These are phyloP conservation scores for Mellivora capensis DNA, from an alignment of 2,113 vertebrate genomes.

Conservation along the genomic window DNA sequence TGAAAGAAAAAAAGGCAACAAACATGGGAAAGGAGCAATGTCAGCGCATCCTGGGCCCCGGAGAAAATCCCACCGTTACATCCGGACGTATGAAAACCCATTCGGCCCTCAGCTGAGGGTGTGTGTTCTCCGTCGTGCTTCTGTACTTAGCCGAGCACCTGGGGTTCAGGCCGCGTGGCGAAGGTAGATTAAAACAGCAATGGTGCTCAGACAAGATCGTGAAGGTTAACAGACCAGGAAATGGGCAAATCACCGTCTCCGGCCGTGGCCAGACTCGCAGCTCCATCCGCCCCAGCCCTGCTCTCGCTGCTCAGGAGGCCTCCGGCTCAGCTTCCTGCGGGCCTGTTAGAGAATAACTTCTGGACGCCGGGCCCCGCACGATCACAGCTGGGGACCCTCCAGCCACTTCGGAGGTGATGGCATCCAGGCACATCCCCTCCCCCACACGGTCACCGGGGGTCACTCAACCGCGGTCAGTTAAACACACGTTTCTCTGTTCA, in stretches of 20 bases:
- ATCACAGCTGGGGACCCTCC: background rate
- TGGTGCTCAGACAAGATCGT: background rate
- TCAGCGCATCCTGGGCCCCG: background rate
- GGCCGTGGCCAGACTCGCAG: rapidly evolving
- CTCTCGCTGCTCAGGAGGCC: background rate
- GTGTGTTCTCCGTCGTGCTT: background rate
- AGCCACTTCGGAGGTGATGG: background rate
- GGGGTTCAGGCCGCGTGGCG: background rate
- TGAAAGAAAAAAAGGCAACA: background rate
- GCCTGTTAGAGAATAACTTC: background rate
- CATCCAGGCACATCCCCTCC: rapidly evolving
- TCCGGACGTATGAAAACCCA: rapidly evolving
- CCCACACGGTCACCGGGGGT: background rate
- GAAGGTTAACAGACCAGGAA: constrained; percentile 29
- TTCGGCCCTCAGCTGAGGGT: rapidly evolving
- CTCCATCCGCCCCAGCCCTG: background rate
- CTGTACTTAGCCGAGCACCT: background rate
- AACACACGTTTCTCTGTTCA: background rate
- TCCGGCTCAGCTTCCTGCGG: background rate
- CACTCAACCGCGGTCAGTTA: background rate
- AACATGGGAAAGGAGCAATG: background rate
- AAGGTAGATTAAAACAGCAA: background rate
- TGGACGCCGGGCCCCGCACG: background rate
- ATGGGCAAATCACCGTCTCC: background rate
- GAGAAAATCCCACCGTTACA: rapidly evolving